phyloP scores from a whole-genome alignment of 2,888 invertebrate species.

The Patella ulyssiponensis region DNA sequence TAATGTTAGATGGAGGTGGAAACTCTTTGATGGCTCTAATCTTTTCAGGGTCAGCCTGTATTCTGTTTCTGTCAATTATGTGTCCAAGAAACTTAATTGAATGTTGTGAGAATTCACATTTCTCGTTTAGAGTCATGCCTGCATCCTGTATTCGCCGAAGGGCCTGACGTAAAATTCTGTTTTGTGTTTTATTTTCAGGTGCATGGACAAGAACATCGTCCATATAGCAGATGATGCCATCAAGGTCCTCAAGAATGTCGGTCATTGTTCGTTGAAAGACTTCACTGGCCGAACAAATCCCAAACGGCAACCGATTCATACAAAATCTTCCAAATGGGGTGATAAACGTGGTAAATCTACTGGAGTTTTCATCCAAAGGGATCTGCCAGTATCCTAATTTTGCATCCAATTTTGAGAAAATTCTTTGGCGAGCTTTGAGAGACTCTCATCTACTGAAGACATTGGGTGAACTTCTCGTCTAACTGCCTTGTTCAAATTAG shows the following conservation, averaged over 20 bases:
- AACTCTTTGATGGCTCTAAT: constrained; percentile 23
- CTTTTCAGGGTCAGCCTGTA: constrained; percentile 32
- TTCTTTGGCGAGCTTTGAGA: constrained; percentile 29
- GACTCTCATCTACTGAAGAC: constrained; percentile 34
- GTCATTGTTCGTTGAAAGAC: too few relatives aligned
- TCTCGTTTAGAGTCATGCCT: constrained; percentile 41
- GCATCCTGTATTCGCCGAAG: constrained; percentile 23
- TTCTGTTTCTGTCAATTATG: constrained; percentile 26
- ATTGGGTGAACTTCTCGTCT: too few relatives aligned
- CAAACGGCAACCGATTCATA: too few relatives aligned
- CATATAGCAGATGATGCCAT: constrained; percentile 41
- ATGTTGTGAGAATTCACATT: constrained; percentile 37
- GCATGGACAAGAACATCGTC: constrained; percentile 41
- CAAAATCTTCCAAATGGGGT: too few relatives aligned
- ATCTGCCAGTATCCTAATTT: constrained; percentile 45
- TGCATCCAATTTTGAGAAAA: constrained; percentile 42
- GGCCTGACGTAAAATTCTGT: constrained; percentile 28
- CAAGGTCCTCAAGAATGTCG: too few relatives aligned
- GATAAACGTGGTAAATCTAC: too few relatives aligned
- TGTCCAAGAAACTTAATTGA: constrained; percentile 38
- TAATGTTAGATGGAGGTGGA: constrained; percentile 1
- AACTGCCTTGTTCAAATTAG: too few relatives aligned
- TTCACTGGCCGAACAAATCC: too few relatives aligned
- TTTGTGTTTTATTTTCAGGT: constrained; percentile 26
- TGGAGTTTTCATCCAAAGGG: constrained; percentile 32